These are phyloP conservation scores for Pandemis heparana DNA, from an alignment of 2,888 invertebrate species.

Conservation along the genomic window DNA sequence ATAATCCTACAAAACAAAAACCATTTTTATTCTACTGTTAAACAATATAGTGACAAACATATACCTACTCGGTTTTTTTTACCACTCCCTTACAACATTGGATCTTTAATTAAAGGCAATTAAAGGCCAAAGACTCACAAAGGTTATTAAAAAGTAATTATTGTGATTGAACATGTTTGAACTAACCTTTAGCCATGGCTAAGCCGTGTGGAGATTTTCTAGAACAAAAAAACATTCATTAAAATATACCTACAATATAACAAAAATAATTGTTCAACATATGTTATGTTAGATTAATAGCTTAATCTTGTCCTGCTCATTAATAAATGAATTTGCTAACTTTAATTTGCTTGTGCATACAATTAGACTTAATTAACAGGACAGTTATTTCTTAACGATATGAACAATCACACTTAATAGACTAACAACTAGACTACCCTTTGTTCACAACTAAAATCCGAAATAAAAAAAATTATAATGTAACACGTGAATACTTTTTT, in stretches of 20 bases:
- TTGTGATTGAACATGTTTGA: background rate
- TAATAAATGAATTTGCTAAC: background rate
- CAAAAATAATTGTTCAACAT: background rate
- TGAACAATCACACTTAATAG: background rate
- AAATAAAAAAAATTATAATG: background rate
- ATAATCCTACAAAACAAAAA: too few relatives aligned
- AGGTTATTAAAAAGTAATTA: background rate
- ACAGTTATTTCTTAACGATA: background rate
- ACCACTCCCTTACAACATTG: too few relatives aligned
- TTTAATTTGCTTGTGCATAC: background rate
- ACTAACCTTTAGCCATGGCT: slow-evolving; percentile 20
- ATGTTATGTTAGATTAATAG: background rate
- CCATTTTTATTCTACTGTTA: too few relatives aligned
- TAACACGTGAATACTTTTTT: background rate
- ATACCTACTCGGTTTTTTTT: too few relatives aligned
- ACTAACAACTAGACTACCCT: background rate
- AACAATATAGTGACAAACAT: too few relatives aligned
- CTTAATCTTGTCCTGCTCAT: background rate
- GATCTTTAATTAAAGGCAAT: too few relatives aligned
- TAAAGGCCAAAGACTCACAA: background rate
- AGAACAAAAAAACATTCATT: background rate
- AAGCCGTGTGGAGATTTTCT: slow-evolving; percentile 8
- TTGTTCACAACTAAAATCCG: background rate
- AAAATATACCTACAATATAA: background rate
- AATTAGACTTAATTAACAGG: background rate